These are phyloP conservation scores for Falco concolor DNA, from an alignment of 2,797 vertebrate genomes.

Conservation along the genomic window DNA sequence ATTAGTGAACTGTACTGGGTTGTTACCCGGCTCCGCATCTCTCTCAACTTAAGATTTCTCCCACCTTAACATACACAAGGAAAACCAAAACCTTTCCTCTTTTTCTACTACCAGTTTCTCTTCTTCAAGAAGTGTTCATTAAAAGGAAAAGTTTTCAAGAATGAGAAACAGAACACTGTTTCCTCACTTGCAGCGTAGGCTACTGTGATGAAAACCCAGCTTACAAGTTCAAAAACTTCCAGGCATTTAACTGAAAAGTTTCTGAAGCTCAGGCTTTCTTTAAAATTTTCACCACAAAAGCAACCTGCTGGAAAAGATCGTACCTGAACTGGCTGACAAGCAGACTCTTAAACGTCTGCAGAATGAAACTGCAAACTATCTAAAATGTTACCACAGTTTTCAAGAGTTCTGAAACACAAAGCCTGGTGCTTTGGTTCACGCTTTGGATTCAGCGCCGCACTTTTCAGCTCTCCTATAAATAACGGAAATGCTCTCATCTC, in stretches of 20 bases:
- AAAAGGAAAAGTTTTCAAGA: neutral
- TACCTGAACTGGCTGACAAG: neutral
- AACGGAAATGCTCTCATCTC: neutral
- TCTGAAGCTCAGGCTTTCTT: neutral
- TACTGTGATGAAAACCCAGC: neutral
- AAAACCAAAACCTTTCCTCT: neutral
- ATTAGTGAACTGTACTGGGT: neutral
- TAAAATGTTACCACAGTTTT: too few species aligned
- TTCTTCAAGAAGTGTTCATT: neutral
- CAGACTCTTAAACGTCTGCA: neutral
- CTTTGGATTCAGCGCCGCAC: neutral
- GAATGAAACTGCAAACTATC: neutral
- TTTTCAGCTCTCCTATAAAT: neutral
- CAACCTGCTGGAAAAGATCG: neutral
- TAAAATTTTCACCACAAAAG: neutral
- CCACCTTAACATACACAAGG: neutral
- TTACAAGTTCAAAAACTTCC: neutral
- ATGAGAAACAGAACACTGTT: neutral
- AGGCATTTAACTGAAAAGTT: neutral
- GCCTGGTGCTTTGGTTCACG: neutral
- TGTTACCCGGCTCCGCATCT: neutral
- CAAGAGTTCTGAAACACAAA: neutral
- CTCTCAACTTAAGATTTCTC: neutral
- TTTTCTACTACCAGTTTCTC: neutral
- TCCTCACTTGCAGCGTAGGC: neutral